These are phyloP conservation scores for Fregetta grallaria DNA, from an alignment of 2,113 vertebrate genomes.

Conservation along the genomic window DNA sequence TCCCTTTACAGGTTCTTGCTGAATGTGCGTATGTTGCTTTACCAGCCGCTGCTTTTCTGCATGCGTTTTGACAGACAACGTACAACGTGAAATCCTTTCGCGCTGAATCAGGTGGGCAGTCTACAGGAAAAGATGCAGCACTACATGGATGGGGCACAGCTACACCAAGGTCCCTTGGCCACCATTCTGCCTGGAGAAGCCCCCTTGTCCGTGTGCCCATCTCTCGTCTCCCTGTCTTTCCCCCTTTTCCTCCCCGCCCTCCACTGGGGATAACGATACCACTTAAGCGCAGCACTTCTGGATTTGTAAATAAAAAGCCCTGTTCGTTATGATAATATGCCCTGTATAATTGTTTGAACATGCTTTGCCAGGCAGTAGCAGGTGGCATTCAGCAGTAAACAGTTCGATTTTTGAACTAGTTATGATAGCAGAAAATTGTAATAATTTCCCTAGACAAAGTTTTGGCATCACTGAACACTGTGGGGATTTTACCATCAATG, in stretches of 20 bases:
- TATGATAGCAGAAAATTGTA: neutral
- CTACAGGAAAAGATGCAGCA: neutral
- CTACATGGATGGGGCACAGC: too few relatives aligned
- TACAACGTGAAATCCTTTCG: neutral
- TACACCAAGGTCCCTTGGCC: neutral
- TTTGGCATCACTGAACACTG: neutral
- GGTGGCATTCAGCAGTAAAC: neutral
- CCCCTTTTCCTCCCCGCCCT: too few relatives aligned
- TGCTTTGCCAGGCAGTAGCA: neutral
- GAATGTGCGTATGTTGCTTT: neutral
- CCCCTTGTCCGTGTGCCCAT: rapidly evolving
- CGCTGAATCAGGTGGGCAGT: neutral
- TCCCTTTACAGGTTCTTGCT: neutral
- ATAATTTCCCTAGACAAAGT: neutral
- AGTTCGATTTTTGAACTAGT: neutral
- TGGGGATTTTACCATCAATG: neutral
- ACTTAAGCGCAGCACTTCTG: neutral
- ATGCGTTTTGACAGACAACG: neutral
- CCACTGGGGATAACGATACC: rapidly evolving
- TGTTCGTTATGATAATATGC: rapidly evolving
- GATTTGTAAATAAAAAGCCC: neutral
- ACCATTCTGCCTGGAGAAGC: neutral
- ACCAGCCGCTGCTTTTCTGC: neutral
- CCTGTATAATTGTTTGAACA: neutral
- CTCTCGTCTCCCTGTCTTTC: neutral